Percentiles rank a stretch among this genome's conserved stretches.
Conservation (phyloP, 2,113 vertebrate genomes). For the Antigone vipio region DNA sequence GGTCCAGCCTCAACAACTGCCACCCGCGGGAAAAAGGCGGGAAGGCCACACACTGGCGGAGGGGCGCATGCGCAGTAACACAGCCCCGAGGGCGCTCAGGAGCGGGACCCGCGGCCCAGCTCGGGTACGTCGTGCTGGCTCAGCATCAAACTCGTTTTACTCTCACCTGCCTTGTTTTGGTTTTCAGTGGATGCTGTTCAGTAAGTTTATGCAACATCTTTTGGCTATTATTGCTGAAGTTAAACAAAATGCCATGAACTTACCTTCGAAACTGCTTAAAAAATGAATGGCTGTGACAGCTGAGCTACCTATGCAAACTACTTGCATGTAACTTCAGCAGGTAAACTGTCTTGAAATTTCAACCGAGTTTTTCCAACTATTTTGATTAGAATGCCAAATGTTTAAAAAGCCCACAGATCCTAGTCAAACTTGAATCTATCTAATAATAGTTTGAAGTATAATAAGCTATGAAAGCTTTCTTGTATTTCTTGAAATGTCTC, state of each 20-base stretch:
- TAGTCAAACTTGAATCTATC: background rate
- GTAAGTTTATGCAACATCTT: background rate
- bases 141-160: fast-evolving
- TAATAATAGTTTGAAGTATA: background rate
- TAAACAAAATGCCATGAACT: background rate
- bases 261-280: background rate
- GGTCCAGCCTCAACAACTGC: fast-evolving
- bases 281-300: background rate
- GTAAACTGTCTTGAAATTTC: background rate
- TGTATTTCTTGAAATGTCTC: background rate
- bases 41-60: background rate
- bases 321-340: background rate
- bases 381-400: background rate
- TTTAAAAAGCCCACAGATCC: too few species aligned
- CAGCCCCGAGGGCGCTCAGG: fast-evolving
- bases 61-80: background rate
- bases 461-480: background rate
- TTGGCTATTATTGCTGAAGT: background rate
- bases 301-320: background rate
- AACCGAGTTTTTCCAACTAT: background rate
- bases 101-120: fast-evolving
- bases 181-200: background rate
- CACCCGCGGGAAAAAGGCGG: background rate
- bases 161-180: too few species aligned
- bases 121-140: fast-evolving